Base-by-base conservation (phyloP, 2,797 vertebrate species). In the Parauchenoglanis ngamensis region DNA sequence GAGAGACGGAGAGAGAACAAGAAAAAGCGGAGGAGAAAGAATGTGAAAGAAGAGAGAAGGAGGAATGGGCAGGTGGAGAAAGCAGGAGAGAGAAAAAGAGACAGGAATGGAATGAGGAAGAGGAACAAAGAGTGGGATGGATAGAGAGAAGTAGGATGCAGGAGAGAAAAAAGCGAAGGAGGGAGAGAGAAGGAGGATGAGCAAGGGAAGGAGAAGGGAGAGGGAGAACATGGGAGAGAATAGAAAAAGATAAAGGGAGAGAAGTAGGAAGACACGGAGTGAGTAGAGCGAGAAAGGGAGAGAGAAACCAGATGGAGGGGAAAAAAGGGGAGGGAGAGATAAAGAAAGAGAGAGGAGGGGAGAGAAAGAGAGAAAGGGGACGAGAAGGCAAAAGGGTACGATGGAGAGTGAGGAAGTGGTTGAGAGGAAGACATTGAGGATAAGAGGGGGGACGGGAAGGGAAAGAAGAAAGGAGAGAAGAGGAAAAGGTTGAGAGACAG, bases 1-100 rank as follows among this genome's bases (percentile, higher is more conserved):
- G 67, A 46, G 76, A 86, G 65, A 59, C 54, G 79, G 31, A 68
- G 56, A 79, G 77, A 72, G 79, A 7, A 25, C 31, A 46, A 83
- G 3, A 28, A 25, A 75, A 23, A 82, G 59, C 84, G 80, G 15
- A 72, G 8, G 5, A 63, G 28, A 63, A 13, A 46, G 2, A 31
- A 12, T 12, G 25, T 28, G 46, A 21, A 5, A 31, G 7, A 19
- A 72, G 52, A 25, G 15, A 15, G 61, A 46, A 31, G 46, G 17
- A 68, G n/a, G 54, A 23, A 84, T 25, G 25, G 25, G 35, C 3
- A 19, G 21, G 35, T 49, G 54, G 59, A 81, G 23, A 35, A n/a
- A 61, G 0, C 19, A 28, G 35, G 0, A 13, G 31, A 49, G n/a
- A 25, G 35, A 52, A 35, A 54, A 28, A 13, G 28, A 61, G 12